A percentile compares a stretch with the other conserved stretches of the same genome.
phyloP scores from a whole-genome alignment of 2,113 vertebrate genomes.

The Tragelaphus strepsiceros region DNA sequence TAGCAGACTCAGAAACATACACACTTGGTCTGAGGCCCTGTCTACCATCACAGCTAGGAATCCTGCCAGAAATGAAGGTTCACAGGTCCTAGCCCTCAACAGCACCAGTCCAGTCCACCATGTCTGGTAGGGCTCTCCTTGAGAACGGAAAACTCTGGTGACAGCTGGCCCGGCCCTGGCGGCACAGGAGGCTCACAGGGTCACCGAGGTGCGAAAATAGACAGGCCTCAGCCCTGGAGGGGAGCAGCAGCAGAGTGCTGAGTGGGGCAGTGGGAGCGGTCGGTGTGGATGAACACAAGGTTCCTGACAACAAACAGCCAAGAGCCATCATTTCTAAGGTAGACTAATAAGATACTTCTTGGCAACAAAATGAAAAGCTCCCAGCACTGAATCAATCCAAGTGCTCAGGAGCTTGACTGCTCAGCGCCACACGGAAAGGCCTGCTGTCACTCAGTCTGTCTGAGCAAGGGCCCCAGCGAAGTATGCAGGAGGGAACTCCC shows the following conservation, averaged over 20 bases:
- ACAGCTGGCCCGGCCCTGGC: not conserved
- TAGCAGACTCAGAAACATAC: not conserved
- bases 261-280: not conserved
- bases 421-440: not conserved
- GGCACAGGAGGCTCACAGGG: not conserved
- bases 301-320: not conserved
- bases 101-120: not conserved
- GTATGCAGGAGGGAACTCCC: not conserved
- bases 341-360: not conserved
- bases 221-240: not conserved
- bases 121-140: not conserved
- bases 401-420: not conserved
- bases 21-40: not conserved
- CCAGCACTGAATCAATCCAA: too few species aligned
- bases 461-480: not conserved
- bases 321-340: not conserved
- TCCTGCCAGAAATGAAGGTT: not conserved
- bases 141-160: not conserved
- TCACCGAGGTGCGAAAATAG: too few species aligned
- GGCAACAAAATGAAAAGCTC: not conserved
- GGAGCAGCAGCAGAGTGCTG: not conserved
- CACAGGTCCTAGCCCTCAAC: not conserved
- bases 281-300: accelerated
- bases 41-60: not conserved
- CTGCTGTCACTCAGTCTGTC: accelerated